Percentiles rank a stretch among this genome's conserved stretches.
phyloP scores from a whole-genome alignment of 1,140 invertebrate genomes.

The Sitophilus oryzae region DNA sequence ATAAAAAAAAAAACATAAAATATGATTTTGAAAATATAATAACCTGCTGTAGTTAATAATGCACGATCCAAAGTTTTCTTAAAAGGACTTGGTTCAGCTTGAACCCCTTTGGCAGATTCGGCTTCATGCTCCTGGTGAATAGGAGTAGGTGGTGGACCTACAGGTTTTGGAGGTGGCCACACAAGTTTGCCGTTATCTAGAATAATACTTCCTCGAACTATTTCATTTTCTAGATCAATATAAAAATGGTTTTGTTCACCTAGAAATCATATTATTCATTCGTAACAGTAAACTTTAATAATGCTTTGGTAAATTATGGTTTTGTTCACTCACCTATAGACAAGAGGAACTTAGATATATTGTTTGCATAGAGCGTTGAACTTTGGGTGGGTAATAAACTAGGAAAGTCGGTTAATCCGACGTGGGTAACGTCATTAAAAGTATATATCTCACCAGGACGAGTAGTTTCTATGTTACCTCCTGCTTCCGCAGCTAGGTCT shows the following conservation, averaged over 20 bases:
- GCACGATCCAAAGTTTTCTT: slow-evolving; percentile 59
- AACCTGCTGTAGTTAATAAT: slow-evolving; percentile 65
- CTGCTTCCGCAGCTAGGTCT: slow-evolving; percentile 82
- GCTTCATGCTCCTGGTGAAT: slow-evolving; percentile 41
- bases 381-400: slow-evolving; percentile 80
- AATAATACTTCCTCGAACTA: slow-evolving; percentile 76
- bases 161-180: slow-evolving; percentile 71
- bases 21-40: not conserved
- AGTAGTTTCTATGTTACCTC: slow-evolving; percentile 83
- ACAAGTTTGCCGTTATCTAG: slow-evolving; percentile 66
- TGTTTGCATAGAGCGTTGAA: slow-evolving; percentile 83
- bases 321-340: slow-evolving; percentile 70
- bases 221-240: slow-evolving; percentile 79
- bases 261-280: too few species aligned
- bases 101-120: slow-evolving; percentile 42
- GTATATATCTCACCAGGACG: slow-evolving; percentile 69
- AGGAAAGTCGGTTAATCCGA: slow-evolving; percentile 81
- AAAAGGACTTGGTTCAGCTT: slow-evolving; percentile 48
- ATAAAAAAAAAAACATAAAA: not conserved
- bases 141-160: slow-evolving; percentile 46
- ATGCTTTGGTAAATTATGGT: too few species aligned
- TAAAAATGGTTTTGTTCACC: slow-evolving; percentile 70
- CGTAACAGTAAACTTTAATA: too few species aligned
- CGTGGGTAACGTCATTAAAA: slow-evolving; percentile 75
- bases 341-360: slow-evolving; percentile 81